A percentile compares a stretch with the other conserved stretches of the same genome.
phyloP scores from a whole-genome alignment of 2,888 invertebrate species.

The Cerceris ruficornis region DNA sequence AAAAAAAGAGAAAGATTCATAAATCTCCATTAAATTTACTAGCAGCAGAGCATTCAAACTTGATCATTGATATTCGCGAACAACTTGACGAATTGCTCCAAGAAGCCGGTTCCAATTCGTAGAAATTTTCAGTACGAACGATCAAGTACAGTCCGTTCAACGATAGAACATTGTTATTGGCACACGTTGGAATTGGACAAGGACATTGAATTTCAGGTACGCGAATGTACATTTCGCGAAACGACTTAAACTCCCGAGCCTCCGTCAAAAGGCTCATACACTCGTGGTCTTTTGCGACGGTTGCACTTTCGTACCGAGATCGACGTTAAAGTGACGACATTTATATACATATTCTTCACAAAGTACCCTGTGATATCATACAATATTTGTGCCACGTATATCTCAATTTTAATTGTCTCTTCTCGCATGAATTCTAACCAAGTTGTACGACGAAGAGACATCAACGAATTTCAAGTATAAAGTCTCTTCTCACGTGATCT shows the following conservation, averaged over 20 bases:
- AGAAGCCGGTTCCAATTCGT: constrained; percentile 40
- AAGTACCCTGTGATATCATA: too few relatives aligned
- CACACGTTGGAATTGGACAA: constrained; percentile 31
- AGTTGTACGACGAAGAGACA: too few relatives aligned
- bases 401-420: too few relatives aligned
- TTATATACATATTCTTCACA: too few relatives aligned
- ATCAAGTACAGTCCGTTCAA: background rate
- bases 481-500: too few relatives aligned
- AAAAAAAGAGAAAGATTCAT: background rate
- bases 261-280: constrained; percentile 41
- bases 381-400: too few relatives aligned
- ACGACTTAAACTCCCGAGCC: constrained; percentile 39
- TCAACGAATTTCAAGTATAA: too few relatives aligned
- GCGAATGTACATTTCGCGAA: constrained; percentile 38
- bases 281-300: constrained; percentile 35
- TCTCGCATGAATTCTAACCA: too few relatives aligned
- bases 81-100: background rate
- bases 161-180: constrained; percentile 26
- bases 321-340: background rate
- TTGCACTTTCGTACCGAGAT: constrained; percentile 4
- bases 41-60: background rate
- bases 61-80: constrained; percentile 22
- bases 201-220: constrained; percentile 35
- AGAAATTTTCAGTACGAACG: constrained; percentile 15
- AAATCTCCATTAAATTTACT: constrained; percentile 1